A percentile compares a stretch with the other conserved stretches of the same genome.
phyloP scores from a whole-genome alignment of 2,888 invertebrate genomes.

The Hoplodrina blanda region DNA sequence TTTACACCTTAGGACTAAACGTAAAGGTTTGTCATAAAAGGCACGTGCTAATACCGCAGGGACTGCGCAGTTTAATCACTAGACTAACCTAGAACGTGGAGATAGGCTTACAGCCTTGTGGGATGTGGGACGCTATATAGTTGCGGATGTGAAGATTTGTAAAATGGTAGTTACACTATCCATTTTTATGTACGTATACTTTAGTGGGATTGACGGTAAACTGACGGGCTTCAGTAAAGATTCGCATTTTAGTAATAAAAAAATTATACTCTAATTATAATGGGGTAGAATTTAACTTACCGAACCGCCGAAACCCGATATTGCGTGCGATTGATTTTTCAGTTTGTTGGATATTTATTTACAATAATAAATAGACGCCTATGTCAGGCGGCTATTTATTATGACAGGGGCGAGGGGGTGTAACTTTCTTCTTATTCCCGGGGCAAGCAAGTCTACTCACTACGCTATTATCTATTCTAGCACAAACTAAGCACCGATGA shows the following conservation, averaged over 20 bases:
- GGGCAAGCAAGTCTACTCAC: too few species aligned
- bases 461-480: background rate
- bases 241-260: background rate
- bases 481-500: background rate
- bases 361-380: too few species aligned
- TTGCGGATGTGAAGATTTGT: background rate
- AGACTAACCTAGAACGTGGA: constrained; percentile 1
- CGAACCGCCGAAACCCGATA: too few species aligned
- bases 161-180: background rate
- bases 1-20: background rate
- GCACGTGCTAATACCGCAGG: constrained; percentile 18
- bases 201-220: background rate
- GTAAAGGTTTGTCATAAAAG: constrained; percentile 21
- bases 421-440: too few species aligned
- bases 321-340: background rate
- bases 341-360: background rate
- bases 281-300: background rate
- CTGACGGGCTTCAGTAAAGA: background rate
- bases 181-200: background rate
- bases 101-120: constrained; percentile 12
- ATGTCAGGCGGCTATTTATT: too few species aligned
- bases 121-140: background rate
- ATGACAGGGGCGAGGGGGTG: too few species aligned
- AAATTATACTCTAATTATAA: background rate
- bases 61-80: constrained; percentile 7